Percentiles rank a stretch among this genome's conserved stretches.
Conservation (phyloP, 2,888 invertebrate species). For the Rhodophaea formosa region DNA sequence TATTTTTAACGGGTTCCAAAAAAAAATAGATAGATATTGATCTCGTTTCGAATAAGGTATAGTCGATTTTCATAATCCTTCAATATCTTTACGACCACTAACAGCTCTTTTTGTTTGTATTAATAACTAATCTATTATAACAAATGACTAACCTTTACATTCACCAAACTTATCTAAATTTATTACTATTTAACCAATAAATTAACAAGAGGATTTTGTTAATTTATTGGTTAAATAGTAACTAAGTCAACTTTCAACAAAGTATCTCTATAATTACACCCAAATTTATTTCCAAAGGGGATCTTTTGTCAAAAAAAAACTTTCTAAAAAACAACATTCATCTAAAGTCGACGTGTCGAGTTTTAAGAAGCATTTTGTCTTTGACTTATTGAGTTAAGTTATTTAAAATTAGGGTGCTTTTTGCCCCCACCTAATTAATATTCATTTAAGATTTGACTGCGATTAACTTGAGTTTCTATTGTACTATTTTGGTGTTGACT, state of each 20-base stretch:
- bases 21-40: too few relatives aligned
- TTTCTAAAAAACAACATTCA: constrained; percentile 54
- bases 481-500: constrained; percentile 60
- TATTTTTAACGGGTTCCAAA: too few relatives aligned
- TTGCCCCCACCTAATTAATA: constrained; percentile 56
- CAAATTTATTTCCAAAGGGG: constrained; percentile 60
- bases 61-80: not conserved
- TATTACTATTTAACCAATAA: constrained; percentile 53
- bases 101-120: not conserved
- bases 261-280: constrained; percentile 69
- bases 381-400: constrained; percentile 47
- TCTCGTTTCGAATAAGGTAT: too few relatives aligned
- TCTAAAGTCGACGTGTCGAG: constrained; percentile 54
- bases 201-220: constrained; percentile 53
- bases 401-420: constrained; percentile 50
- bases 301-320: constrained; percentile 46
- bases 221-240: too few relatives aligned
- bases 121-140: constrained; percentile 6
- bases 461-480: constrained; percentile 53
- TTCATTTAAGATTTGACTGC: constrained; percentile 56
- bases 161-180: not conserved
- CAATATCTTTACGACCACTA: not conserved
- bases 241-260: constrained; percentile 73
- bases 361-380: constrained; percentile 60
- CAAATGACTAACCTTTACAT: constrained; percentile 8